Percentiles rank a stretch among this genome's conserved stretches.
These are phyloP conservation scores for Pristionchus pacificus DNA, from an alignment of 1,140 invertebrate species.

Conservation along the genomic window DNA sequence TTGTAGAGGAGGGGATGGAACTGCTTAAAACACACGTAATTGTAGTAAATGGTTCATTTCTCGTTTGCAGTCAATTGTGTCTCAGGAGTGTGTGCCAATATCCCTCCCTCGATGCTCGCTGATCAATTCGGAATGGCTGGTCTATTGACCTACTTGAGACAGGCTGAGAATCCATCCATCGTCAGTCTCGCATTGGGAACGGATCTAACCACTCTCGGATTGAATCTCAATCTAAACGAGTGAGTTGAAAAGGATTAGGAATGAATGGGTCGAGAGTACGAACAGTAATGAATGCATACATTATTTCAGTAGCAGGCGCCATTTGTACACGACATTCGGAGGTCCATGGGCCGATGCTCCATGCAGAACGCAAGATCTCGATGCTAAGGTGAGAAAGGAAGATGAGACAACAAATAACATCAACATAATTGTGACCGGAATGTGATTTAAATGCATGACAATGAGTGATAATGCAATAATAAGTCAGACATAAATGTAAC, in stretches of 20 bases:
- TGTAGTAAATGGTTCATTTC: no score
- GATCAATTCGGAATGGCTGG: slow-evolving; percentile 99
- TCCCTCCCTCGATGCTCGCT: slow-evolving; percentile 93
- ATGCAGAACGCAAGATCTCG: slow-evolving; percentile 87
- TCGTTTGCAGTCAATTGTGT: no score
- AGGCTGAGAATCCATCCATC: slow-evolving; percentile 71
- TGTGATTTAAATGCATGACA: no score
- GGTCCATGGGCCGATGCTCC: slow-evolving; percentile 95
- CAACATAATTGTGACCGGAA: no score
- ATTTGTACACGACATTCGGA: slow-evolving; percentile 91
- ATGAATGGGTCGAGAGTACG: no score
- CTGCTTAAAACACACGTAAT: no score
- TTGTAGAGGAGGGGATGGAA: no score
- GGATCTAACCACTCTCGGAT: slow-evolving; percentile 89
- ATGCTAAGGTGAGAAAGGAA: slow-evolving; percentile 79
- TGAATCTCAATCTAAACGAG: slow-evolving; percentile 95
- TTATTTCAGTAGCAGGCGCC: slow-evolving; percentile 63
- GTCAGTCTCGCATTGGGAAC: slow-evolving; percentile 83
- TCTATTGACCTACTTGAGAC: slow-evolving; percentile 89
- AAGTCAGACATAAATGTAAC: no score
- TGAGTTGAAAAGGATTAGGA: slow-evolving; percentile 58
- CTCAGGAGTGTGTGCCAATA: slow-evolving; percentile 78
- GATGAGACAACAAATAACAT: no score
- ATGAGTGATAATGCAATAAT: no score
- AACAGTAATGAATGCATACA: slow-evolving; percentile 11